phyloP scores from a whole-genome alignment of 2,113 vertebrate species.

The Natator depressus region DNA sequence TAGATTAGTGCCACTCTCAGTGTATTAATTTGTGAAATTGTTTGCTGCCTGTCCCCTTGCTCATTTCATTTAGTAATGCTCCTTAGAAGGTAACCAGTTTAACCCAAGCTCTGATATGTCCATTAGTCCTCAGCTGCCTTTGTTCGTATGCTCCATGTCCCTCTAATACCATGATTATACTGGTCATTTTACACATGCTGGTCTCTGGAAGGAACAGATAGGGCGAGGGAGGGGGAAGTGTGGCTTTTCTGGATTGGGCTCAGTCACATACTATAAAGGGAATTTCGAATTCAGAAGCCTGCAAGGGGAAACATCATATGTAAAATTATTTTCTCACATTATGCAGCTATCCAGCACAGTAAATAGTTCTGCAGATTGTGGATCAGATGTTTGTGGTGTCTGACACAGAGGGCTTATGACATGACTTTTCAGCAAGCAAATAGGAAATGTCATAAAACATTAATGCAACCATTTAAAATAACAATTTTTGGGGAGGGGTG shows the following conservation, averaged over 20 bases:
- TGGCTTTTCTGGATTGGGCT: not conserved
- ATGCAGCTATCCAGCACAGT: constrained; percentile 33
- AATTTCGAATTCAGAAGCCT: constrained; percentile 20
- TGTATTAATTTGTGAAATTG: constrained; percentile 31
- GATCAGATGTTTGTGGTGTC: constrained; percentile 48
- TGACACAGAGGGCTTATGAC: constrained; percentile 22
- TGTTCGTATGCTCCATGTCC: not conserved
- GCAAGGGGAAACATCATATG: not conserved
- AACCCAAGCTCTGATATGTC: not conserved
- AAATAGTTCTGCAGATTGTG: constrained; percentile 49
- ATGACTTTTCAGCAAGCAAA: constrained; percentile 40
- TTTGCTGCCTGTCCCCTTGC: not conserved
- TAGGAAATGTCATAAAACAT: constrained; percentile 69
- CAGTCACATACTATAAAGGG: not conserved
- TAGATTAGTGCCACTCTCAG: constrained; percentile 1
- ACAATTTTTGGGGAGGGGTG: constrained; percentile 2
- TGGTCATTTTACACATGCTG: constrained; percentile 21
- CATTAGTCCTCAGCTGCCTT: constrained; percentile 8
- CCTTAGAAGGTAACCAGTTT: not conserved
- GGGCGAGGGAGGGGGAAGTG: accelerated
- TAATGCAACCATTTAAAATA: constrained; percentile 70
- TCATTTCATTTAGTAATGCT: constrained; percentile 11
- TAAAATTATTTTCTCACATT: constrained; percentile 49
- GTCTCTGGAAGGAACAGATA: not conserved
- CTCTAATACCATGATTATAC: not conserved